These are phyloP conservation scores for Hyperoplus lanceolatus DNA, from an alignment of 2,797 vertebrate genomes.

Conservation along the genomic window DNA sequence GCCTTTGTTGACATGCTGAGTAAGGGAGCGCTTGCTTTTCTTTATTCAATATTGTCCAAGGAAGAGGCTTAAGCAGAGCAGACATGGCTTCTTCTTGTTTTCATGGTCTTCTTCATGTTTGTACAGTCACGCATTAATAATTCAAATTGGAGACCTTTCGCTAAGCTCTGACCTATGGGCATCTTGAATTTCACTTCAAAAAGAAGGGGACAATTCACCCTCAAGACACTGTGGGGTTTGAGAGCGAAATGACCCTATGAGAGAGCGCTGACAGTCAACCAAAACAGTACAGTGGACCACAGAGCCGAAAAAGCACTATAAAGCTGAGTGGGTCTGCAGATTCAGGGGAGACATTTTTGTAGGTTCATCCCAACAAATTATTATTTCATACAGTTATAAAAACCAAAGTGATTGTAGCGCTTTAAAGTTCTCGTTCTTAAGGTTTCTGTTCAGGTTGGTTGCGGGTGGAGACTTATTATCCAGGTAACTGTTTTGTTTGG, in stretches of 20 bases:
- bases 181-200: conserved; percentile 11
- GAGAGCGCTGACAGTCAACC: background rate
- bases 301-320: no score
- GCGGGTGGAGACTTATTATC: no score
- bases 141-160: conserved; percentile 19
- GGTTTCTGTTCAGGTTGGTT: no score
- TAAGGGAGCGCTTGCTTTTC: background rate
- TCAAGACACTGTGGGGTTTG: background rate
- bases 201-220: background rate
- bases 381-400: no score
- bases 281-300: background rate
- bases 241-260: background rate
- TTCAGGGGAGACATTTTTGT: no score
- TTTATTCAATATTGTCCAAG: conserved; percentile 28
- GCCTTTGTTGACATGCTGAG: no score
- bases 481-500: no score
- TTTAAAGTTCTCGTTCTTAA: no score
- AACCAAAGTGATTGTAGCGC: no score
- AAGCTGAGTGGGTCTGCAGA: no score
- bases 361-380: no score
- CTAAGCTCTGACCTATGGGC: conserved; percentile 4
- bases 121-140: conserved; percentile 15
- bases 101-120: conserved; percentile 21
- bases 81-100: conserved; percentile 3
- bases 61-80: conserved; percentile 21